Evolutionary conservation across 1,140 invertebrate genomes (phyloP).

Genomic region (Polyergus mexicanus): DNA sequence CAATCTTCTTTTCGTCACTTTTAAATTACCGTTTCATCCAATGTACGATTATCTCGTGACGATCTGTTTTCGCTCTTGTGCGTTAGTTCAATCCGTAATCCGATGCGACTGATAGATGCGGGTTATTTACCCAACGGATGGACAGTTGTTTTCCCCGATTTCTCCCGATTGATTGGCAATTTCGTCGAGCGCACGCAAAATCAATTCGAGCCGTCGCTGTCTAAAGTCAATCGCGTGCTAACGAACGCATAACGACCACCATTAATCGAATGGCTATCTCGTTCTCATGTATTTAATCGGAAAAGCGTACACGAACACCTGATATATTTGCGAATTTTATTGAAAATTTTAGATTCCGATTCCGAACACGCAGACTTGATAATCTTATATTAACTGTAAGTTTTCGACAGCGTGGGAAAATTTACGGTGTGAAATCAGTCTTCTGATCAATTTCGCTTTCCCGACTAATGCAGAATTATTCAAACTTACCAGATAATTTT

Average conservation of each 20-base stretch:
- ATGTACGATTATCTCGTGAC: constrained; percentile 36
- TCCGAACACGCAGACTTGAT: not conserved
- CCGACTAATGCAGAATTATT: constrained; percentile 15
- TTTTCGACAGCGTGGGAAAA: constrained; percentile 4
- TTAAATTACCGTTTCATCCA: constrained; percentile 18
- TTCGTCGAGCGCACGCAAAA: constrained; percentile 51
- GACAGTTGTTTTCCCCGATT: constrained; percentile 56
- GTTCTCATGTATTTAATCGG: constrained; percentile 26
- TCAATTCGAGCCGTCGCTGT: constrained; percentile 48
- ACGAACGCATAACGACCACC: constrained; percentile 45
- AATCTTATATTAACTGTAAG: constrained; percentile 33
- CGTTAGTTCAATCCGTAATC: constrained; percentile 54
- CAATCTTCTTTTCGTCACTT: not conserved
- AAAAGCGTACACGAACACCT: not conserved
- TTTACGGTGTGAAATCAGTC: not conserved
- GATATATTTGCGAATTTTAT: constrained; percentile 33
- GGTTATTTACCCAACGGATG: constrained; percentile 47
- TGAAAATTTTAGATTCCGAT: not conserved
- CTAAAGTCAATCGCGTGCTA: constrained; percentile 57
- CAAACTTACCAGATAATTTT: not conserved
- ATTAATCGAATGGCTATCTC: constrained; percentile 59
- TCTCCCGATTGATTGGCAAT: constrained; percentile 62
- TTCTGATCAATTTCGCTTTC: constrained; percentile 1
- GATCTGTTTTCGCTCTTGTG: constrained; percentile 37
- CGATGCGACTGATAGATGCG: constrained; percentile 42